Evolutionary conservation across 53 echinoderm and acorn worm species (phyloP).

Genomic region (Astropecten irregularis): DNA sequence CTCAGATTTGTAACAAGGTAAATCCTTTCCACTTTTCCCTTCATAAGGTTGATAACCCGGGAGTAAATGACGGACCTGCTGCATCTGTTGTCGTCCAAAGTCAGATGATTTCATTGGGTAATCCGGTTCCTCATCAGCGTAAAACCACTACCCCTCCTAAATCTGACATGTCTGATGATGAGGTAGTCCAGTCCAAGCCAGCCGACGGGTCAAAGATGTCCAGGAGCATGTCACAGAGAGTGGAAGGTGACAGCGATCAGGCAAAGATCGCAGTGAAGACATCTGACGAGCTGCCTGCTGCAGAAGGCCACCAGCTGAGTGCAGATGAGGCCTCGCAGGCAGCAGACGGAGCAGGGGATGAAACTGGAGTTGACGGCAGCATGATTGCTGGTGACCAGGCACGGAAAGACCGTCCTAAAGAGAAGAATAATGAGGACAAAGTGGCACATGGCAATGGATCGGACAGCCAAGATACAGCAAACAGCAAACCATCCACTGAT

Average conservation of each 20-base stretch:
- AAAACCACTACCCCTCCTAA: neutral
- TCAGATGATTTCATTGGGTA: too few relatives aligned
- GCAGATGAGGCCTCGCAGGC: too few relatives aligned
- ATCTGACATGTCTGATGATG: too few relatives aligned
- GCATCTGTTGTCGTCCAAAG: neutral
- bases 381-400: too few relatives aligned
- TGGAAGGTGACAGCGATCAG: neutral
- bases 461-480: neutral
- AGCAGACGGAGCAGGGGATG: too few relatives aligned
- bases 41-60: neutral
- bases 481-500: neutral
- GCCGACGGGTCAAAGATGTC: neutral
- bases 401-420: too few relatives aligned
- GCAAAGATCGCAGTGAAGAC: too few relatives aligned
- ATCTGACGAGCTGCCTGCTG: too few relatives aligned
- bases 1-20: too few relatives aligned
- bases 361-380: too few relatives aligned
- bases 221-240: neutral
- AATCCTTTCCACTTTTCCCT: neutral
- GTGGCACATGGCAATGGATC: neutral
- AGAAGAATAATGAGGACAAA: neutral
- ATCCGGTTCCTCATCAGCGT: neutral
- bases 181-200: neutral
- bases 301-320: too few relatives aligned
- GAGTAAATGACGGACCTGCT: neutral